Evolutionary conservation across 2,888 invertebrate genomes (phyloP).

Genomic region (Branchellion lobata): DNA sequence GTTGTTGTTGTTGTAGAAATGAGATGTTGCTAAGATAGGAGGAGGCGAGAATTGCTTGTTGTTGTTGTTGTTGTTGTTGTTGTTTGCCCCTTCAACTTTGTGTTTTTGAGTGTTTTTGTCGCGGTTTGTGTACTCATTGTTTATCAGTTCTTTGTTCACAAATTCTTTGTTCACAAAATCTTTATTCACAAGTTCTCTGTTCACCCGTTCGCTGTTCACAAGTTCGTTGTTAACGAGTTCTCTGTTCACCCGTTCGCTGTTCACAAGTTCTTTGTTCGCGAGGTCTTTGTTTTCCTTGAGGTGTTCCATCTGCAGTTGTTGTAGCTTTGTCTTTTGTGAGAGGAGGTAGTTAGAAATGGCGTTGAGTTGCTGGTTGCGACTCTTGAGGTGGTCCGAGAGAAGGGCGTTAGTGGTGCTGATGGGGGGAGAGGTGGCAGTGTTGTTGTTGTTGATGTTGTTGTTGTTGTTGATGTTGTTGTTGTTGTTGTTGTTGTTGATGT

Average conservation of each 20-base stretch:
- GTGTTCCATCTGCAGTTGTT: background rate
- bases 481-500: too few relatives aligned
- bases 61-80: background rate
- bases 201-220: background rate
- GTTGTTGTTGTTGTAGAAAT: background rate
- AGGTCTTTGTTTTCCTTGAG: background rate
- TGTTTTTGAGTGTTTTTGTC: too few relatives aligned
- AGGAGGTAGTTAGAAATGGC: background rate
- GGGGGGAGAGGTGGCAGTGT: too few relatives aligned
- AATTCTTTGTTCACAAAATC: background rate
- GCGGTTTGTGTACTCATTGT: background rate
- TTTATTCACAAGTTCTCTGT: background rate
- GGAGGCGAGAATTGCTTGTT: background rate
- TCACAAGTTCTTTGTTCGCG: background rate
- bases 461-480: too few relatives aligned
- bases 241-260: background rate
- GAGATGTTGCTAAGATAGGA: background rate
- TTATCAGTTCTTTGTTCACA: background rate
- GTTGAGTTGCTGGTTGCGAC: background rate
- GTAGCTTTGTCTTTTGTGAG: background rate
- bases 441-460: too few relatives aligned
- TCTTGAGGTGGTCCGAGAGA: background rate
- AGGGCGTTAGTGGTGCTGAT: too few relatives aligned
- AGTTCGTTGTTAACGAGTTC: background rate
- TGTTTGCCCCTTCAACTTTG: too few relatives aligned